These are phyloP conservation scores for Bemisia tabaci DNA, from an alignment of 1,140 invertebrate species.

Conservation along the genomic window DNA sequence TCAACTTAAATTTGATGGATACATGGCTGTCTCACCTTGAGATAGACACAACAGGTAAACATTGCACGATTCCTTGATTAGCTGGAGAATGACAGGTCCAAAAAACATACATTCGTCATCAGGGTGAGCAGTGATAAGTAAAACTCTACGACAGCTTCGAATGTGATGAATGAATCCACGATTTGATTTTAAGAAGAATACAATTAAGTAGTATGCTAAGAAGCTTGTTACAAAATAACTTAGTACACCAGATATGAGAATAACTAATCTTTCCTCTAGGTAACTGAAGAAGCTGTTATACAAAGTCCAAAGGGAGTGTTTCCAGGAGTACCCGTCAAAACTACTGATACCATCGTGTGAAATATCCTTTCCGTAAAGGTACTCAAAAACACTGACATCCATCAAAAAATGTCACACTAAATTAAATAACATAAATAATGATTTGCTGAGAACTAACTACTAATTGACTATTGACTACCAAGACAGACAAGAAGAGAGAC, in stretches of 20 bases:
- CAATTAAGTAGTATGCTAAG: neutral
- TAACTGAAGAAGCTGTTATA: neutral
- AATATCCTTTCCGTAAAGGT: neutral
- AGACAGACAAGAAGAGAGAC: too few species aligned
- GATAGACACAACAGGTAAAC: constrained; percentile 78
- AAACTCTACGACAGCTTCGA: constrained; percentile 33
- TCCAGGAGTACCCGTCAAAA: neutral
- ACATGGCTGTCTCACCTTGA: constrained; percentile 48
- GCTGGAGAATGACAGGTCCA: constrained; percentile 69
- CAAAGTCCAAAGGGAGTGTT: neutral
- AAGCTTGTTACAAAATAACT: neutral
- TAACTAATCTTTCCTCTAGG: neutral
- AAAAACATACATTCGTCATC: constrained; percentile 99
- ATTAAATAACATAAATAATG: too few species aligned
- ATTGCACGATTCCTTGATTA: constrained; percentile 42
- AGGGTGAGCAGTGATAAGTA: constrained; percentile 84
- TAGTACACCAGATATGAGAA: neutral
- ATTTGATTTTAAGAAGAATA: neutral
- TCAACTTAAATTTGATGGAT: too few species aligned
- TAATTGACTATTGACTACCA: neutral
- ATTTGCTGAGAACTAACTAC: neutral
- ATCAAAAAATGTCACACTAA: too few species aligned
- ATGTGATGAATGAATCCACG: neutral
- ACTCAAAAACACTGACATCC: neutral
- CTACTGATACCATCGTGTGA: neutral